Evolutionary conservation across 2,888 invertebrate genomes (phyloP), one percentile per base, ranked within the genome.

Genomic region (Yponomeuta evonymella): DNA sequence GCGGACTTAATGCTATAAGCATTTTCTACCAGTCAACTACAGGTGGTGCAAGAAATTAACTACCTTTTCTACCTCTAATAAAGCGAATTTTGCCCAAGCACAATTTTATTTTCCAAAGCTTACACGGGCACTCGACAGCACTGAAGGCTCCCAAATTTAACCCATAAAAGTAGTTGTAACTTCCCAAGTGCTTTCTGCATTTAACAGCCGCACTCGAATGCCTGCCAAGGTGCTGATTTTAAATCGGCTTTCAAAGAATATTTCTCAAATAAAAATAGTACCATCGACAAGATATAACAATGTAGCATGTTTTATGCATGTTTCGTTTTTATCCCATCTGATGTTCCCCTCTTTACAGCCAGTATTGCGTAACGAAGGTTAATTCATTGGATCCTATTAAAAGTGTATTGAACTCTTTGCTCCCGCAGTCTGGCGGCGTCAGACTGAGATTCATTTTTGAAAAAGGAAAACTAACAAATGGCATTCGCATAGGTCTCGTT

Each of bases 401-500:
- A 58, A 58, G 51, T 58, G 2, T 58, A 58, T 58, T 58, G 51
- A 58, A 58, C 51, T 58, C 15, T 58, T 58, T 58, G 51, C 15
- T 58, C 15, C 3, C 15, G 51, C 51, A 15, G 51, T 51, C 12
- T 3, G 2, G 51, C 51, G 51, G 12, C 51, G 15, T 58, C 51
- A 15, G 1, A 15, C 15, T 1, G 51, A 58, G 12, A 15, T 58
- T 15, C 51, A 58, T 58, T 58, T 51, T 58, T 15, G 30, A 64
- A 64, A 64, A 64, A 64, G 10, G 64, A 64, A 64, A 64, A 64
- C 23, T 29, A 64, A 64, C 30, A 23, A 23, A 64, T 64, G 29
- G 5, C 66, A 67, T 67, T 67, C 30, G 36, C 43, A 33, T 67
- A 67, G 67, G 67, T 67, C 43, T 67, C 15, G 67, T 11, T 29